Evolutionary conservation across 2,797 vertebrate genomes (phyloP).

Genomic region (Sebastes taczanowskii): DNA sequence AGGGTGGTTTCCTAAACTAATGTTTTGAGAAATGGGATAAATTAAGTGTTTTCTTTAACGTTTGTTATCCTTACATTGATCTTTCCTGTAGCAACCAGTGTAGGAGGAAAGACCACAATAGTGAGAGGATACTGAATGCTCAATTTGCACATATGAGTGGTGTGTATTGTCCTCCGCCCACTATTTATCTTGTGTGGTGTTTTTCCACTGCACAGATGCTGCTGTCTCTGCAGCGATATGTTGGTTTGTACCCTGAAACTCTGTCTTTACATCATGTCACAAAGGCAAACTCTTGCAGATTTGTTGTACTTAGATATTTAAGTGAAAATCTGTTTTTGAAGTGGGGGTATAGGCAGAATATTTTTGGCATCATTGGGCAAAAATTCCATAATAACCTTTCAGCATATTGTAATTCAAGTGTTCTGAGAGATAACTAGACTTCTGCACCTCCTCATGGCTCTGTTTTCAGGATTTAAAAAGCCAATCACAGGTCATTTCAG

Average conservation of each 20-base stretch:
- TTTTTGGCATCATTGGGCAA: no score
- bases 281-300: neutral
- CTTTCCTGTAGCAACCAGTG: conserved; percentile 15
- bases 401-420: no score
- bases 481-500: no score
- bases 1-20: conserved; percentile 46
- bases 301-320: neutral
- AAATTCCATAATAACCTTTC: no score
- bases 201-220: neutral
- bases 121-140: conserved; percentile 3
- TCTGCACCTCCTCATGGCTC: no score
- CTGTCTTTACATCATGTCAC: neutral
- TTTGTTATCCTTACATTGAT: conserved; percentile 37
- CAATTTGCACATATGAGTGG: neutral
- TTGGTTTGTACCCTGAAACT: neutral
- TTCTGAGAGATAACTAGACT: no score
- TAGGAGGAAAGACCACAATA: neutral
- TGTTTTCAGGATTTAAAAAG: no score
- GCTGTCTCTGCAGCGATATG: neutral
- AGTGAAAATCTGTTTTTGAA: no score
- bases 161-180: neutral
- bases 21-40: conserved; percentile 59
- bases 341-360: no score
- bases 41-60: conserved; percentile 28
- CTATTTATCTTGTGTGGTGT: neutral